Evolutionary conservation across 2,797 vertebrate genomes (phyloP).

Genomic region (Xenentodon cancila): DNA sequence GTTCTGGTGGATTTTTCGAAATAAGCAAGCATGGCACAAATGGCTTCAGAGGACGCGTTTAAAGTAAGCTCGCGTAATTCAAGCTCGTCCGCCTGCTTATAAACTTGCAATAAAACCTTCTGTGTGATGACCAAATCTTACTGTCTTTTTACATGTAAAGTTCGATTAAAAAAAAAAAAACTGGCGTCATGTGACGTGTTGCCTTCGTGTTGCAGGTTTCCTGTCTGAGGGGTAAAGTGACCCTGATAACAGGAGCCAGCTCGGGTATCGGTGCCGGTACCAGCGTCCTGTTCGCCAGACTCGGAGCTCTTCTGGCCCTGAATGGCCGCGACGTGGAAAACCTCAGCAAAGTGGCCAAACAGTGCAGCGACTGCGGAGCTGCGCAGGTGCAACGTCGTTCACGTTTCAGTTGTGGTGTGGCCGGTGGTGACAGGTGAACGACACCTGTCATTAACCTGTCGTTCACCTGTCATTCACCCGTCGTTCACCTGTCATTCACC

Average conservation of each 20-base stretch:
- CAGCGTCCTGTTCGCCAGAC: constrained; percentile 80
- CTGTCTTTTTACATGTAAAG: too few species aligned
- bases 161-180: too few species aligned
- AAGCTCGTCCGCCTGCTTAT: too few species aligned
- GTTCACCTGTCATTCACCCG: too few species aligned
- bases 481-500: too few species aligned
- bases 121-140: too few species aligned
- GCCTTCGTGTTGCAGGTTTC: constrained; percentile 61
- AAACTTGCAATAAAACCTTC: too few species aligned
- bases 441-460: too few species aligned
- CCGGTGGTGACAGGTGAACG: too few species aligned
- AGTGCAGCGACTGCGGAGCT: constrained; percentile 72
- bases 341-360: constrained; percentile 70
- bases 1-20: rapidly evolving
- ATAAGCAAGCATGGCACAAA: neutral
- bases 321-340: constrained; percentile 84
- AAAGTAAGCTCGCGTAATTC: constrained; percentile 60
- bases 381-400: constrained; percentile 56
- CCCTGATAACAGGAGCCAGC: constrained; percentile 85
- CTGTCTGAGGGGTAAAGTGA: constrained; percentile 82
- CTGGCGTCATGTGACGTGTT: too few species aligned
- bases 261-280: constrained; percentile 86
- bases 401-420: too few species aligned
- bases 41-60: constrained; percentile 66
- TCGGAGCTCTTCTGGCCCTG: constrained; percentile 81